Percentiles rank a stretch among this genome's conserved stretches.
Conservation (phyloP, 2,888 invertebrate genomes). For the Acanthopleura granulata region DNA sequence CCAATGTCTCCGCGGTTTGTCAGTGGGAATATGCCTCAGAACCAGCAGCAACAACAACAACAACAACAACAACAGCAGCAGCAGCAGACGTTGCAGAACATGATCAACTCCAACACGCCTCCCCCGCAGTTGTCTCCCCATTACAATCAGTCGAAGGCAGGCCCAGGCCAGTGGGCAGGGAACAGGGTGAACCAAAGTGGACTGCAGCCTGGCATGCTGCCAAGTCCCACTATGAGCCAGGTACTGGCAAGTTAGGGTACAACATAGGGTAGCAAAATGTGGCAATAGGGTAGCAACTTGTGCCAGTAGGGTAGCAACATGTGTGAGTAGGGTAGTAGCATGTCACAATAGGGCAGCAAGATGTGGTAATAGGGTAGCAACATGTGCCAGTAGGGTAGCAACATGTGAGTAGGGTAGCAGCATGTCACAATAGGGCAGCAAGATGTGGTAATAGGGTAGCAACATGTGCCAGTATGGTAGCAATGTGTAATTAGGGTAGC, state of each 20-base stretch:
- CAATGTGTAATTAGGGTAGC: constrained; percentile 21
- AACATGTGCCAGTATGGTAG: too few species aligned
- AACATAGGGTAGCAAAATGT: too few species aligned
- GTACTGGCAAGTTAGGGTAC: constrained; percentile 27
- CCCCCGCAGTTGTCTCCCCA: constrained; percentile 56
- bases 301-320: too few species aligned
- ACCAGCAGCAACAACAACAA: constrained; percentile 31
- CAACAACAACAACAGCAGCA: constrained; percentile 14
- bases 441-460: too few species aligned
- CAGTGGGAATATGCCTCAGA: constrained; percentile 25
- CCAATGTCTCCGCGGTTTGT: constrained; percentile 61
- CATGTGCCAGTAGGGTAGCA: too few species aligned
- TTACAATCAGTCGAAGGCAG: constrained; percentile 35
- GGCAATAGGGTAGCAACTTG: too few species aligned
- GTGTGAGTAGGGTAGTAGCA: constrained; percentile 28
- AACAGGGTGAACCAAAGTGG: constrained; percentile 23
- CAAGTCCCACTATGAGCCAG: constrained; percentile 23
- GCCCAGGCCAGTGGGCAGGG: constrained; percentile 12
- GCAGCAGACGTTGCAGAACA: constrained; percentile 13
- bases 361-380: too few species aligned
- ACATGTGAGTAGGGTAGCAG: constrained; percentile 26
- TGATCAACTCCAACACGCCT: constrained; percentile 33
- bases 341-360: too few species aligned
- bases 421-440: constrained; percentile 6
- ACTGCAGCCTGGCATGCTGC: constrained; percentile 24